phyloP scores from a whole-genome alignment of 2,888 invertebrate species.

The Nebria brevicollis region DNA sequence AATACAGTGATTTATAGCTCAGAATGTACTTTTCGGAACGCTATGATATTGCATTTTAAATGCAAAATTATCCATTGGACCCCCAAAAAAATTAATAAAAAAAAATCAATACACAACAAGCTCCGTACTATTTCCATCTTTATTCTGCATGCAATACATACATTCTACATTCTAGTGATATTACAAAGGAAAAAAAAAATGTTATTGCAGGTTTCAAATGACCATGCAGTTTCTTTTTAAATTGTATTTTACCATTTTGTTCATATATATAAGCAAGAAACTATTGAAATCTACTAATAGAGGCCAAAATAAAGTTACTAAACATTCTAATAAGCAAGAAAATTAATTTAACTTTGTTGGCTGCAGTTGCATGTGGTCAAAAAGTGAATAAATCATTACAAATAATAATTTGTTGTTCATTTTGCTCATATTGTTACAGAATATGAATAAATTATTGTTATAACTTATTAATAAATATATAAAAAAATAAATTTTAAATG shows the following conservation, averaged over 20 bases:
- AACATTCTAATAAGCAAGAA: not conserved
- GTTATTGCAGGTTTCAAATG: not conserved
- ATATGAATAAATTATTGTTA: no score
- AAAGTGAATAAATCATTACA: no score
- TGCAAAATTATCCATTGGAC: conserved; percentile 36
- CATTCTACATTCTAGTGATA: not conserved
- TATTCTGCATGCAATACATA: conserved; percentile 9
- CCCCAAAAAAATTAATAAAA: conserved; percentile 33
- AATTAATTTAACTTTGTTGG: no score
- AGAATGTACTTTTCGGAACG: conserved; percentile 33
- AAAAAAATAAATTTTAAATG: no score
- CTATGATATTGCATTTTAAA: conserved; percentile 43
- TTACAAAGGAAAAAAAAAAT: not conserved
- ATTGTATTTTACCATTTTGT: not conserved
- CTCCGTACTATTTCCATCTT: conserved; percentile 22
- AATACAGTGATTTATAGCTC: not conserved
- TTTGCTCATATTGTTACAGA: no score
- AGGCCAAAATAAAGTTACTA: not conserved
- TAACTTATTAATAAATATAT: no score
- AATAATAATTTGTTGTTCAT: no score
- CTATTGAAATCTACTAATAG: not conserved
- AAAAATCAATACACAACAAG: conserved; percentile 27
- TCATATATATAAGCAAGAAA: not conserved
- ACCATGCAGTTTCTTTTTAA: not conserved
- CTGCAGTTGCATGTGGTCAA: no score